These are phyloP conservation scores for Centropyge bicolor DNA, from an alignment of 2,797 vertebrate species.

Conservation along the genomic window DNA sequence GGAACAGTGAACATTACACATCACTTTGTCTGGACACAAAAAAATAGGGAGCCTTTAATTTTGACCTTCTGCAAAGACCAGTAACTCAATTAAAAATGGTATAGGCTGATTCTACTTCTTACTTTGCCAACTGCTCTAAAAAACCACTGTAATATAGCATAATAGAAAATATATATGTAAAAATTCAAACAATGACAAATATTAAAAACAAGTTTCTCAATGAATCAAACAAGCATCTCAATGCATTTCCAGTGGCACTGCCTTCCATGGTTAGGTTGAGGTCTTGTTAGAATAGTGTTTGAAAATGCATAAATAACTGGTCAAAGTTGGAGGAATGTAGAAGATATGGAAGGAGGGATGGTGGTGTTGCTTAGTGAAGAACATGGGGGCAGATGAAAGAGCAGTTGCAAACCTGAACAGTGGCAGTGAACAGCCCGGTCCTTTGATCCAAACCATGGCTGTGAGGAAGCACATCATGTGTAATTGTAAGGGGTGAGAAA, in stretches of 20 bases:
- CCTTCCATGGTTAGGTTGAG: background rate
- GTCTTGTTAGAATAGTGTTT: background rate
- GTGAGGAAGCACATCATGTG: constrained; percentile 18
- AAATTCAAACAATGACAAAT: too few relatives aligned
- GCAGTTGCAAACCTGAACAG: background rate
- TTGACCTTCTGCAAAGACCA: background rate
- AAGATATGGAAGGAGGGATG: background rate
- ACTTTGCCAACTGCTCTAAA: too few relatives aligned
- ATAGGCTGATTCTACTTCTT: background rate
- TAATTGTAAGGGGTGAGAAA: constrained; percentile 7
- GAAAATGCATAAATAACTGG: background rate
- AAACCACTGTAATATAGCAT: too few relatives aligned
- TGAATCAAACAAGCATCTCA: too few relatives aligned
- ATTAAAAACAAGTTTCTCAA: too few relatives aligned
- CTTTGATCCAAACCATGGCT: constrained; percentile 19
- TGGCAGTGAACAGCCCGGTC: constrained; percentile 1
- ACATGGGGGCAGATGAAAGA: background rate
- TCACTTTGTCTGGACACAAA: background rate
- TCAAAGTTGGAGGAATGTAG: background rate
- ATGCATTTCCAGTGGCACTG: background rate
- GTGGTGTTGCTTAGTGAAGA: constrained; percentile 1
- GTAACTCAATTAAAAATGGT: background rate
- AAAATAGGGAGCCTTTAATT: background rate
- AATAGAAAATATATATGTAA: too few relatives aligned
- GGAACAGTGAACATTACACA: background rate